Conservation (phyloP, 2,797 vertebrate species). For the Darevskia mixta region DNA sequence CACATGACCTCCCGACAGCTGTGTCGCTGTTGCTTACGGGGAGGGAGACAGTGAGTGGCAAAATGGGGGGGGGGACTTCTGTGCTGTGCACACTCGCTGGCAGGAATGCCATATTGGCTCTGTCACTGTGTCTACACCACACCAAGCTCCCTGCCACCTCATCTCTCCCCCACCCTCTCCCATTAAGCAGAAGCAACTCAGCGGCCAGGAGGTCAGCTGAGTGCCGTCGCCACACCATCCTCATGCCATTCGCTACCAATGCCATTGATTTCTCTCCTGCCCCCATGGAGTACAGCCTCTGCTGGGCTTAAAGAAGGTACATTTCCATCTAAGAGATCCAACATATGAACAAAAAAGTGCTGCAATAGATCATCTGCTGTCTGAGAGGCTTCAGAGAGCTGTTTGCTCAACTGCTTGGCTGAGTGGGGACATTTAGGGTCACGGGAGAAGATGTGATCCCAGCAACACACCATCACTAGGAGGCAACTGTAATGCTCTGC, state of each 20-base stretch:
- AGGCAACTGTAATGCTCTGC: too few species aligned
- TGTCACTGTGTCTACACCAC: too few species aligned
- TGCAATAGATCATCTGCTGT: neutral
- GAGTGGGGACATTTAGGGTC: neutral
- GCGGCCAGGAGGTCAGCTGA: neutral
- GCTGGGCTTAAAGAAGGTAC: neutral
- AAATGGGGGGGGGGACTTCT: too few species aligned
- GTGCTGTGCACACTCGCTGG: too few species aligned
- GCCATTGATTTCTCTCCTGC: neutral
- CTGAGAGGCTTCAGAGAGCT: neutral
- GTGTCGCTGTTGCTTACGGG: too few species aligned
- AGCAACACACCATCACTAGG: too few species aligned
- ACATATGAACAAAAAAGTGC: neutral
- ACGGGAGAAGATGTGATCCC: neutral
- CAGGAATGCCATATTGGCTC: too few species aligned
- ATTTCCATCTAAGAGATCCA: neutral
- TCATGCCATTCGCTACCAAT: neutral
- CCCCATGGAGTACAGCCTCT: neutral
- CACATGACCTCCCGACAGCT: too few species aligned
- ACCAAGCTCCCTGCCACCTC: too few species aligned
- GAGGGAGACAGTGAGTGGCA: fast-evolving
- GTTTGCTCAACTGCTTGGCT: neutral
- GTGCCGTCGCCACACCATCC: too few species aligned
- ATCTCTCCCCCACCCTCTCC: too few species aligned
- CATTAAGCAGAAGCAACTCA: neutral